Percentiles rank a stretch among this genome's conserved stretches.
Evolutionary conservation across 2,888 invertebrate species (phyloP).

Genomic region (Gari tellinella): DNA sequence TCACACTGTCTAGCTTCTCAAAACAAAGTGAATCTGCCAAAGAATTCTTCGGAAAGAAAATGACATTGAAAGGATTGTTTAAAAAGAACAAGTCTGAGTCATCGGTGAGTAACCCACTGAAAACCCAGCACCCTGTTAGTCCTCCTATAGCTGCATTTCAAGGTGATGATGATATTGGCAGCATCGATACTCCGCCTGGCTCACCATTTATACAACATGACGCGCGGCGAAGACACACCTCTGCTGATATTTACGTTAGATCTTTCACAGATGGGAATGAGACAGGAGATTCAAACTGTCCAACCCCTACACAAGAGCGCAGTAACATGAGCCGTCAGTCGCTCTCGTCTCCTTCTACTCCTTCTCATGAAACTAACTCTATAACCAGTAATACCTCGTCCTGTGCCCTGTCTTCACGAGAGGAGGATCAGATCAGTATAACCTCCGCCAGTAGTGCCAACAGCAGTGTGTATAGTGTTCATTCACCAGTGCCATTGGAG

Average conservation of each 20-base stretch:
- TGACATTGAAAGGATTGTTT: slow-evolving; percentile 65
- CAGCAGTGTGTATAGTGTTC: slow-evolving; percentile 42
- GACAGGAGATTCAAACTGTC: slow-evolving; percentile 52
- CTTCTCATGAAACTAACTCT: slow-evolving; percentile 31
- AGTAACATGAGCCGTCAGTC: slow-evolving; percentile 20
- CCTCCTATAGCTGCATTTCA: slow-evolving; percentile 67
- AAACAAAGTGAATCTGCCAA: slow-evolving; percentile 61
- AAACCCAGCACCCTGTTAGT: slow-evolving; percentile 46
- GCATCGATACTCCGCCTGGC: slow-evolving; percentile 63
- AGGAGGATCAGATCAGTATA: slow-evolving; percentile 59
- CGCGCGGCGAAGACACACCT: slow-evolving; percentile 64
- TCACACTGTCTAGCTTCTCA: slow-evolving; percentile 35
- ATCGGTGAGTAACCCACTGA: slow-evolving; percentile 43
- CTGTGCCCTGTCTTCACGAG: slow-evolving; percentile 14
- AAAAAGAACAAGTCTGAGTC: slow-evolving; percentile 61
- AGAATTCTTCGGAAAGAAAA: slow-evolving; percentile 62
- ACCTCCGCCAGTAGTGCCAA: slow-evolving; percentile 47
- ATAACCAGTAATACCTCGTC: slow-evolving; percentile 13
- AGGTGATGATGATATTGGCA: slow-evolving; percentile 62
- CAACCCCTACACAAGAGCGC: slow-evolving; percentile 50
- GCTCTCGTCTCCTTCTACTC: slow-evolving; percentile 48
- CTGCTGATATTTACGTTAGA: slow-evolving; percentile 59
- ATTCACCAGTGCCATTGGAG: slow-evolving; percentile 45
- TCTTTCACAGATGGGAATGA: slow-evolving; percentile 39
- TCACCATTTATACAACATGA: slow-evolving; percentile 62